phyloP scores from a whole-genome alignment of 2,888 invertebrate genomes.

The Drosophila phalerata region DNA sequence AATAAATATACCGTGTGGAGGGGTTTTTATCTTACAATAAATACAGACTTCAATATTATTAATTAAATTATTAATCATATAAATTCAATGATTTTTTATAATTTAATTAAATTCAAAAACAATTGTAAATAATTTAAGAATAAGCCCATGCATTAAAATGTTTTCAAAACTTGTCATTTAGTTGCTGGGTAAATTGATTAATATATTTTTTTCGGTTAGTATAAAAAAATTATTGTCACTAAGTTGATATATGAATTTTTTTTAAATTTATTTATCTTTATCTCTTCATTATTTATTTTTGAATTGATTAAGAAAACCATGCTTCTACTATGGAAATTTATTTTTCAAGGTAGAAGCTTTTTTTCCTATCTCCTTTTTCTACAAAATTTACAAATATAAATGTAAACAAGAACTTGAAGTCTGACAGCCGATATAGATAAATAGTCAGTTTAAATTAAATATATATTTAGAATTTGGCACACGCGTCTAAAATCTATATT shows the following conservation, averaged over 20 bases:
- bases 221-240: too few species aligned
- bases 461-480: slow-evolving; percentile 66
- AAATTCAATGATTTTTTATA: not conserved
- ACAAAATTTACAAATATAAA: slow-evolving; percentile 4
- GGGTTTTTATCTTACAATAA: not conserved
- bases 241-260: too few species aligned
- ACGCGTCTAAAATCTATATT: slow-evolving; percentile 38
- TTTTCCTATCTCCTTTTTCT: not conserved
- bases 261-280: too few species aligned
- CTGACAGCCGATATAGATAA: not conserved
- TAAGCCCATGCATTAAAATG: not conserved
- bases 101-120: not conserved
- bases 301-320: not conserved
- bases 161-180: not conserved
- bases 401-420: slow-evolving; percentile 26
- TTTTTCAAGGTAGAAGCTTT: too few species aligned
- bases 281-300: too few species aligned
- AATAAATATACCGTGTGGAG: not conserved
- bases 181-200: not conserved
- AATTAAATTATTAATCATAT: not conserved
- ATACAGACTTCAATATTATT: not conserved
- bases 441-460: slow-evolving; percentile 30
- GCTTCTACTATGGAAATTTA: not conserved
- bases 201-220: not conserved
- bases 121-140: not conserved